These are phyloP conservation scores for Buceros bicornis DNA, from an alignment of 2,797 vertebrate species.

Conservation along the genomic window DNA sequence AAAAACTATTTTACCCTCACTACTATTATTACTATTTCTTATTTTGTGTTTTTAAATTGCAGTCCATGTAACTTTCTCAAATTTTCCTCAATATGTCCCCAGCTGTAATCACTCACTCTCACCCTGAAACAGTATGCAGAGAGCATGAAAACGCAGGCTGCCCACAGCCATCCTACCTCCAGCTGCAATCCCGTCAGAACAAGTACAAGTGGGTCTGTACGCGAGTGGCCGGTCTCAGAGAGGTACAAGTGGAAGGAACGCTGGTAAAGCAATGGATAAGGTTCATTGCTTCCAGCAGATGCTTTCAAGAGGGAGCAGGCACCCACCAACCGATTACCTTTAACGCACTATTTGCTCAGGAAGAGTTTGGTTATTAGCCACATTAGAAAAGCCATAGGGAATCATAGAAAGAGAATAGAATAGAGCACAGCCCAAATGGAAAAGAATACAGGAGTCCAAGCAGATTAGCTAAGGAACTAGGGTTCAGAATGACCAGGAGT, in stretches of 20 bases:
- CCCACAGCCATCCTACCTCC: no score
- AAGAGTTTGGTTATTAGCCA: neutral
- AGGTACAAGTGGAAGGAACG: no score
- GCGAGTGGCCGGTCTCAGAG: no score
- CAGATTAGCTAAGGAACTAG: neutral
- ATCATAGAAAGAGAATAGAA: neutral
- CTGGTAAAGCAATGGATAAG: neutral
- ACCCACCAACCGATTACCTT: neutral
- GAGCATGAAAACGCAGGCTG: no score
- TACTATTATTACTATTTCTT: neutral
- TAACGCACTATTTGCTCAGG: neutral
- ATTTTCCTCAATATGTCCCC: neutral
- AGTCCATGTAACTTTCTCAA: neutral
- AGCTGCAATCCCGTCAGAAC: neutral
- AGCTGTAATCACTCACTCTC: neutral
- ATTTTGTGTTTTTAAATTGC: neutral
- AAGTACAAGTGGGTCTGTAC: neutral
- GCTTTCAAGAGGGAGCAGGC: neutral
- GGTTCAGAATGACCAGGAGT: neutral
- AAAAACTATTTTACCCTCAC: neutral
- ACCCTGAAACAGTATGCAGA: neutral
- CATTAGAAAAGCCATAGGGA: neutral
- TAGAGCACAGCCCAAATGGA: neutral
- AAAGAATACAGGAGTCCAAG: neutral
- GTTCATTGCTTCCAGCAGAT: neutral